phyloP scores from a whole-genome alignment of 2,113 vertebrate species.

The Addax nasomaculatus region DNA sequence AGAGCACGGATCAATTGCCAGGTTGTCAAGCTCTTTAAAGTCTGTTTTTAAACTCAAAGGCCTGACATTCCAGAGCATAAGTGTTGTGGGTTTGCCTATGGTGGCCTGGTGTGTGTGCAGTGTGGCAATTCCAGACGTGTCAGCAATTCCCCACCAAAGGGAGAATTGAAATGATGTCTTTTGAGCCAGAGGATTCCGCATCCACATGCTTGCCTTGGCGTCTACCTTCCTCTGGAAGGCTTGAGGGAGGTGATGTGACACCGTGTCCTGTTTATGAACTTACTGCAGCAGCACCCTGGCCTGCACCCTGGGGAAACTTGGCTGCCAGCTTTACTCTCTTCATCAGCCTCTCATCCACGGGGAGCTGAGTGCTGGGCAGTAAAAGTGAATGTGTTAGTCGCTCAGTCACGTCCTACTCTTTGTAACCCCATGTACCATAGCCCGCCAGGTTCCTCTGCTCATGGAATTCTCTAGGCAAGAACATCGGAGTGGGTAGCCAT shows the following conservation, averaged over 20 bases:
- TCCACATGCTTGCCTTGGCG: neutral
- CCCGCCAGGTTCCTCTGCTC: fast-evolving
- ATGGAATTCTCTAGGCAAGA: neutral
- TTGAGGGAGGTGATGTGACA: no score
- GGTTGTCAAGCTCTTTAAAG: constrained; percentile 27
- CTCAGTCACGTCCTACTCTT: neutral
- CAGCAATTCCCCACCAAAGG: neutral
- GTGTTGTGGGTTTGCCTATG: neutral
- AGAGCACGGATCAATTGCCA: constrained; percentile 49
- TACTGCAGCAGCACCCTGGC: neutral
- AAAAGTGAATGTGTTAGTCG: neutral
- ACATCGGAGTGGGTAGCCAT: neutral
- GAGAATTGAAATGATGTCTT: neutral
- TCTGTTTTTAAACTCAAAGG: constrained; percentile 58
- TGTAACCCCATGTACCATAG: neutral
- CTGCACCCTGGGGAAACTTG: neutral
- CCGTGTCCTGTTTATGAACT: neutral
- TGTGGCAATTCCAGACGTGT: neutral
- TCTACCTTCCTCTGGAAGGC: neutral
- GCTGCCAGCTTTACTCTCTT: neutral
- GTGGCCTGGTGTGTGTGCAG: neutral
- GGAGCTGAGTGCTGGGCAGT: neutral
- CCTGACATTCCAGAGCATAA: constrained; percentile 53
- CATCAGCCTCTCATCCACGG: neutral
- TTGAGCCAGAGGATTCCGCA: neutral